Percentiles rank a stretch among this genome's conserved stretches.
phyloP scores from a whole-genome alignment of 2,113 vertebrate genomes.

The Mohoua ochrocephala region DNA sequence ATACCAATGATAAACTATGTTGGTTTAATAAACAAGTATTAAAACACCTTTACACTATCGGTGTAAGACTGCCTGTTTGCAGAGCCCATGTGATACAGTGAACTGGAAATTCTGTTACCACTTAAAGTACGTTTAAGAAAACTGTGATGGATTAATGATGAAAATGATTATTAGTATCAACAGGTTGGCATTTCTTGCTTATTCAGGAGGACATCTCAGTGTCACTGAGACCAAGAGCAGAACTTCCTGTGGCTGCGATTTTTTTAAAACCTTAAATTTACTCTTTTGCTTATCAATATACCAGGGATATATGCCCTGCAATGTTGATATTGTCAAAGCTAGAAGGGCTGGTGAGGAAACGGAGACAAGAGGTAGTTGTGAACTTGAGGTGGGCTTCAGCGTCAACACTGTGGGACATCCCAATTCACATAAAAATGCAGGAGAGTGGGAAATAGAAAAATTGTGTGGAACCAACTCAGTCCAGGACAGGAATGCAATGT shows the following conservation, averaged over 20 bases:
- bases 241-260: background rate
- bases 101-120: background rate
- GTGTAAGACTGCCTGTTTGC: background rate
- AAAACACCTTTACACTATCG: background rate
- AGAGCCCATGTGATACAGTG: background rate
- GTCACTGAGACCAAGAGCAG: background rate
- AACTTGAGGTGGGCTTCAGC: background rate
- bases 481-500: background rate
- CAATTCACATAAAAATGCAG: fast-evolving
- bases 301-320: background rate
- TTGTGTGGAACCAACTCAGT: background rate
- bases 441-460: background rate
- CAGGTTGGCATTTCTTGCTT: background rate
- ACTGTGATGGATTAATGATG: background rate
- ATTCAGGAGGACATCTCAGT: background rate
- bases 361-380: background rate
- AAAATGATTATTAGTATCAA: background rate
- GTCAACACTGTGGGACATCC: background rate
- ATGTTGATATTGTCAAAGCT: background rate
- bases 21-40: background rate
- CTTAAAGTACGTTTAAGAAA: background rate
- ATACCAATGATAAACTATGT: background rate
- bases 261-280: background rate
- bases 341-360: background rate
- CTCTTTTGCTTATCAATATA: background rate